phyloP scores from a whole-genome alignment of 92 coral and sea anemone species.

The Umimayanthus kanabou region DNA sequence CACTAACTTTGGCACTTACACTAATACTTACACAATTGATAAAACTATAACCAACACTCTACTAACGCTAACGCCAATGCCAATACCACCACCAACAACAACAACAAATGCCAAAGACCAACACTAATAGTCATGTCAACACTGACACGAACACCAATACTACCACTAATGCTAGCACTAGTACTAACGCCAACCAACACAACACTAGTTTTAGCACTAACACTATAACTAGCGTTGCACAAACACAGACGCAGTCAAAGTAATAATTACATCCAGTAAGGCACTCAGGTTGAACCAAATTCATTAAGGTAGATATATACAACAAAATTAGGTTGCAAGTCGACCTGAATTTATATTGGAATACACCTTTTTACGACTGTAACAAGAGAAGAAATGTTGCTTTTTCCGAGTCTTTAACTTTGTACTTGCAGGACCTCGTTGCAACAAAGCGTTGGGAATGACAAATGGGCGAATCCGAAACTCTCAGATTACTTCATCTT shows the following conservation, averaged over 20 bases:
- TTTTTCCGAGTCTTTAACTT: neutral
- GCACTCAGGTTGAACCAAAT: too few relatives aligned
- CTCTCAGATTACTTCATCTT: slow-evolving; percentile 61
- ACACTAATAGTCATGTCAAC: neutral
- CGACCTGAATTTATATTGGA: too few relatives aligned
- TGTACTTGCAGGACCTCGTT: slow-evolving; percentile 53
- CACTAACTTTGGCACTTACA: too few relatives aligned
- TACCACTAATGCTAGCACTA: too few relatives aligned
- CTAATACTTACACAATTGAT: neutral
- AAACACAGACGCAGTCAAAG: too few relatives aligned
- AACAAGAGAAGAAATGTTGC: neutral
- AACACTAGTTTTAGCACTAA: too few relatives aligned
- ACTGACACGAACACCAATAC: neutral
- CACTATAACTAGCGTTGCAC: too few relatives aligned
- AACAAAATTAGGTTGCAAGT: too few relatives aligned
- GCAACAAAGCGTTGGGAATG: slow-evolving; percentile 62
- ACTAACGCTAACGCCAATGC: neutral
- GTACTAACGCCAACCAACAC: too few relatives aligned
- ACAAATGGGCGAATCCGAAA: slow-evolving; percentile 54
- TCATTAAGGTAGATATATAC: too few relatives aligned
- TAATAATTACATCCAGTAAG: too few relatives aligned
- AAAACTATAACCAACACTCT: neutral
- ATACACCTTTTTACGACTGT: neutral
- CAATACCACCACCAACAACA: neutral
- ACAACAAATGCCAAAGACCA: neutral